Evolutionary conservation across 2,113 vertebrate genomes (phyloP).

Genomic region (Heterochromis multidens): DNA sequence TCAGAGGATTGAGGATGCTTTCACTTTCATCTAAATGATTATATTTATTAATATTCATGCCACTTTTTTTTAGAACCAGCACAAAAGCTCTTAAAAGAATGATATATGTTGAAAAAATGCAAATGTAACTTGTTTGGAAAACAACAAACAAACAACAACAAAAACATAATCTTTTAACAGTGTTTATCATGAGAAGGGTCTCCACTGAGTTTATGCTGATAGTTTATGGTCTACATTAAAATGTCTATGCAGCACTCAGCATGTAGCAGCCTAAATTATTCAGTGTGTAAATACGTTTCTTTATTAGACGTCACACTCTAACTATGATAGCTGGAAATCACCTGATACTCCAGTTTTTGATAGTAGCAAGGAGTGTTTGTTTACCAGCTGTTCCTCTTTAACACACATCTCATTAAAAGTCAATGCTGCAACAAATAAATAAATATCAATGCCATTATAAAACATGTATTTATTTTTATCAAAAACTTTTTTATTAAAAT

Average conservation of each 20-base stretch:
- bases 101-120: not conserved
- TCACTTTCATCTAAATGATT: fast-evolving
- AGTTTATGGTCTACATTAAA: not conserved
- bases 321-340: not conserved
- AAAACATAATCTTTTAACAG: fast-evolving
- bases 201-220: too few relatives aligned
- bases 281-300: not conserved
- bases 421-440: not conserved
- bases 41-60: not conserved
- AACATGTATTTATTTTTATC: too few relatives aligned
- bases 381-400: not conserved
- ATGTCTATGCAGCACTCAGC: fast-evolving
- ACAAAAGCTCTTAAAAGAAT: too few relatives aligned
- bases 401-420: not conserved
- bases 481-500: too few relatives aligned
- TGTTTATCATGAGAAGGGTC: not conserved
- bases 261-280: not conserved
- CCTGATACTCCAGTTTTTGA: fast-evolving
- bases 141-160: not conserved
- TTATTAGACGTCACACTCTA: fast-evolving
- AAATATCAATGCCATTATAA: not conserved
- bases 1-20: not conserved
- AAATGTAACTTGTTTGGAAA: not conserved
- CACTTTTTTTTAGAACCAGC: fast-evolving
- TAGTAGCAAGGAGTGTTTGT: not conserved